Percentiles rank a stretch among this genome's conserved stretches.
Conservation (phyloP, 2,113 vertebrate species). For the Chamaetylas fuelleborni region DNA sequence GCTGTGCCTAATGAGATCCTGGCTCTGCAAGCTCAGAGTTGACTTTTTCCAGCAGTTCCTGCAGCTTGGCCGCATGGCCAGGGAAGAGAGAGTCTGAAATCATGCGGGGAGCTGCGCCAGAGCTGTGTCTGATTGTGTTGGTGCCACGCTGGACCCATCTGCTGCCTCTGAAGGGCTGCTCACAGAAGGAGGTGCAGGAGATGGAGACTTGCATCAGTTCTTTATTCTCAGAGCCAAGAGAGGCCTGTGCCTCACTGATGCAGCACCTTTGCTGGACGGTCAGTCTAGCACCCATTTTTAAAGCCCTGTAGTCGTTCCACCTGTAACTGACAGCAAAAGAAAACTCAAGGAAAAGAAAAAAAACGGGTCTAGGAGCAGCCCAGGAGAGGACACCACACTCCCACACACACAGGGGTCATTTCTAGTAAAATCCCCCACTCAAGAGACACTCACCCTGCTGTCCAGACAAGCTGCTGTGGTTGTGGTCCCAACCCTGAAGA, state of each 20-base stretch:
- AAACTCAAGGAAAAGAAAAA: too few relatives aligned
- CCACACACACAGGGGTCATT: too few relatives aligned
- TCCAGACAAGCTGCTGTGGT: too few relatives aligned
- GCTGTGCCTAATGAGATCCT: neutral
- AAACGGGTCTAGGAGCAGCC: too few relatives aligned
- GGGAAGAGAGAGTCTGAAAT: neutral
- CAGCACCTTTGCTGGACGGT: too few relatives aligned
- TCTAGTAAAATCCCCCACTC: too few relatives aligned
- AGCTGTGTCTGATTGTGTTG: neutral
- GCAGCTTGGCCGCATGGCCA: neutral
- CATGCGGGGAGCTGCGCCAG: rapidly evolving
- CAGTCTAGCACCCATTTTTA: too few relatives aligned
- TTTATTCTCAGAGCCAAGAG: neutral
- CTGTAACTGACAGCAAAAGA: too few relatives aligned
- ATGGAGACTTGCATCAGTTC: neutral
- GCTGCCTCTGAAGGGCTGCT: neutral
- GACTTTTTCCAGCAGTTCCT: neutral
- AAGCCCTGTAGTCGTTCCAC: too few relatives aligned
- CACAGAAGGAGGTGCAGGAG: neutral
- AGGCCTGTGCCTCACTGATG: neutral
- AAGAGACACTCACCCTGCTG: too few relatives aligned
- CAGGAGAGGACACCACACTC: too few relatives aligned
- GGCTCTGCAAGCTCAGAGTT: neutral
- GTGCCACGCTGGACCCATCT: neutral
- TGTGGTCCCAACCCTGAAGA: too few relatives aligned